Base-by-base conservation (phyloP, 2,888 invertebrate species). In the Ptychoptera albimana region DNA sequence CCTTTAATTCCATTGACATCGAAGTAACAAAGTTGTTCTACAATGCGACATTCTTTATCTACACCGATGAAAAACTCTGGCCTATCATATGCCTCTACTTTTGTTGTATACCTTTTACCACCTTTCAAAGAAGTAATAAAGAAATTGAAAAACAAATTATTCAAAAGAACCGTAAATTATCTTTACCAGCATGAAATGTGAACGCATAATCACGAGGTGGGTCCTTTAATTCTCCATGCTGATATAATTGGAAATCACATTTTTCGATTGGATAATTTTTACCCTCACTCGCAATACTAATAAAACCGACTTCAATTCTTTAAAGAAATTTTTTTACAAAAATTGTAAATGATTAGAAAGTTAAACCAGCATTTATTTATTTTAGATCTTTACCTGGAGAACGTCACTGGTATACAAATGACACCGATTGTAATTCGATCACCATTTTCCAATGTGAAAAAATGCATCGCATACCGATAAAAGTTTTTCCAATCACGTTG, bases 401-500 rank as follows among this genome's bases (percentile, higher is more conserved):
- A 64, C 14, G 71, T 61, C 35, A 70, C 60, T 1, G 82, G 82
- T 57, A 77, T 74, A 16, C 75, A 79, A 29, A 82, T 72, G 42
- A 71, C 66, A 11, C 77, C 77, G 8, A 82, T 69, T 45, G 74
- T 74, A 52, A 82, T 68, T 50, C 74, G 71, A 49, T 79, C 76
- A 1, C 82, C 82, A 59, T 82, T 80, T 50, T 77, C 75, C 9
- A 80, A 63, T 49, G 72, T 72, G 42, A 79, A 71, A 57, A 77
- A 81, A 60, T 83, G 82, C 48, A 81, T 67, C 3, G 72, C 76
- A 57, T 82, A 82, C 42, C 81, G 70, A 52, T 80, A 77, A 54
- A 80, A 71, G 45, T 71, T 69, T 41, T 70, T 71, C 82, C 81
- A 82, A 52, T 82, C 76, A 40, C 79, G 60, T 42, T 69, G 64